Percentiles rank a stretch among this genome's conserved stretches.
Conservation (phyloP, 2,888 invertebrate genomes). For the Eupithecia inturbata region DNA sequence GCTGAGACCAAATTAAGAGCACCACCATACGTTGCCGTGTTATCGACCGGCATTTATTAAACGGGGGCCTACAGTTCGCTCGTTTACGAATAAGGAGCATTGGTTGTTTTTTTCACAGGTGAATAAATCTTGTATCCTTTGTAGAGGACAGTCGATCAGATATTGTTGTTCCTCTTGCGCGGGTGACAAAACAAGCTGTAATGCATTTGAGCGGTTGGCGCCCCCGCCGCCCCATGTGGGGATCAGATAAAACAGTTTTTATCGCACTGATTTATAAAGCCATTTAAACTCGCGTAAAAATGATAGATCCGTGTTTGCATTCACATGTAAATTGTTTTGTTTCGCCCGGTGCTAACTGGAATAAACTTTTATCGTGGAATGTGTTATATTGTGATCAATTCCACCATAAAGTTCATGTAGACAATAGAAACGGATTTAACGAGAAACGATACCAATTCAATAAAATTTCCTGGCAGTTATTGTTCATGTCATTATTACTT, state of each 20-base stretch:
- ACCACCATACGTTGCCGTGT: constrained; percentile 47
- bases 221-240: constrained; percentile 39
- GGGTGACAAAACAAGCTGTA: constrained; percentile 45
- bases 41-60: constrained; percentile 39
- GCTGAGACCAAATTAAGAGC: constrained; percentile 59
- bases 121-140: constrained; percentile 33
- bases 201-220: constrained; percentile 59
- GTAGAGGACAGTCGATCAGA: constrained; percentile 39
- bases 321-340: constrained; percentile 65
- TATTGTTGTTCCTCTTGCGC: constrained; percentile 40
- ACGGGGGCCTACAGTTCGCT: constrained; percentile 23
- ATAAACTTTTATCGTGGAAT: constrained; percentile 40
- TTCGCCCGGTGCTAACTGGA: constrained; percentile 48
- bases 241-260: constrained; percentile 64
- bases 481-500: constrained; percentile 17
- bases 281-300: constrained; percentile 69
- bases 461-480: constrained; percentile 19
- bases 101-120: constrained; percentile 29
- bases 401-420: constrained; percentile 36
- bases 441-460: constrained; percentile 23
- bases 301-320: constrained; percentile 60
- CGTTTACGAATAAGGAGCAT: constrained; percentile 25
- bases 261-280: constrained; percentile 68
- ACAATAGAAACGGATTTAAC: constrained; percentile 32
- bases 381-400: constrained; percentile 43